Evolutionary conservation across 2,113 vertebrate genomes (phyloP).

Genomic region (Brienomyrus longianalis): DNA sequence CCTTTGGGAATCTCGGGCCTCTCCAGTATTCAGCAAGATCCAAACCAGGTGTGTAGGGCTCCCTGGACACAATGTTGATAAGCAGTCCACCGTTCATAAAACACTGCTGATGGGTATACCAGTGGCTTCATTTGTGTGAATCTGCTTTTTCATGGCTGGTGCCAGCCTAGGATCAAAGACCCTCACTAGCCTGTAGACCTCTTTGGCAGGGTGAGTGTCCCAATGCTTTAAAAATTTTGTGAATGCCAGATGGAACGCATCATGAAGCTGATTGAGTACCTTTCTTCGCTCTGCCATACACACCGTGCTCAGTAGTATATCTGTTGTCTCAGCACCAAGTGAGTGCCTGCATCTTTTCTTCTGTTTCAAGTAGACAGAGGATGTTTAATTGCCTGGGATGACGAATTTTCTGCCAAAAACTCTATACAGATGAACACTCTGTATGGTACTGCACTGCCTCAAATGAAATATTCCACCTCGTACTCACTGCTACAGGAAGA

Average conservation of each 20-base stretch:
- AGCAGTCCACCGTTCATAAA: neutral
- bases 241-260: too few relatives aligned
- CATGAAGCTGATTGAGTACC: too few relatives aligned
- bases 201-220: too few relatives aligned
- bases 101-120: neutral
- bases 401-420: neutral
- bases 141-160: slow-evolving; percentile 19
- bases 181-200: too few relatives aligned
- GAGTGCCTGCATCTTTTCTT: neutral
- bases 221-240: too few relatives aligned
- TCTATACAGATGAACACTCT: neutral
- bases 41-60: neutral
- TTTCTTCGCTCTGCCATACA: slow-evolving; percentile 9
- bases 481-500: neutral
- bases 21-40: slow-evolving; percentile 19
- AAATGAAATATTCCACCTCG: slow-evolving; percentile 14
- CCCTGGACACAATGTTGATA: neutral
- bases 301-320: neutral
- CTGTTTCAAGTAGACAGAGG: slow-evolving; percentile 7
- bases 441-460: neutral
- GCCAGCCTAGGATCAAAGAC: slow-evolving; percentile 14
- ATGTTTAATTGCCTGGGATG: slow-evolving; percentile 19
- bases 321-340: slow-evolving; percentile 20
- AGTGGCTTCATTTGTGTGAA: neutral
- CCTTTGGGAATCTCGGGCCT: slow-evolving; percentile 13